A percentile compares a stretch with the other conserved stretches of the same genome.
These are phyloP conservation scores for Leptinotarsa juncta DNA, from an alignment of 2,888 invertebrate genomes.

Conservation along the genomic window DNA sequence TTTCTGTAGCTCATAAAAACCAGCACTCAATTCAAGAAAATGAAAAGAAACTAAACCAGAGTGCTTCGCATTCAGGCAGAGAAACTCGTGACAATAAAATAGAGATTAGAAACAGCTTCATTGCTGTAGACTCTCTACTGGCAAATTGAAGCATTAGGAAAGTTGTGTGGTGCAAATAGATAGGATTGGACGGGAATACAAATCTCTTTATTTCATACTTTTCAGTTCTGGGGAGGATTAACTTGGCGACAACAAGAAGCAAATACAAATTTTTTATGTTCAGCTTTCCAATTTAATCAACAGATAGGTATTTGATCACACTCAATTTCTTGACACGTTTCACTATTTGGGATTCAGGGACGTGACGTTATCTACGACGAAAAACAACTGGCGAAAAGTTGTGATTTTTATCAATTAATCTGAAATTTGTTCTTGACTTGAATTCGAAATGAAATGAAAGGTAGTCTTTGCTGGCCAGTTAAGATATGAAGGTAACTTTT, in stretches of 20 bases:
- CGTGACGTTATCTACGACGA: too few relatives aligned
- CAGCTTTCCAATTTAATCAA: too few relatives aligned
- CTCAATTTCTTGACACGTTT: too few relatives aligned
- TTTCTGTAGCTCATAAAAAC: background rate
- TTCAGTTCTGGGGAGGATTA: background rate
- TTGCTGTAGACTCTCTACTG: background rate
- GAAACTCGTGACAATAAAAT: slow-evolving; percentile 4
- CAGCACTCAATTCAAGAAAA: background rate
- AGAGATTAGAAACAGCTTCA: background rate
- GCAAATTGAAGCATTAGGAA: background rate
- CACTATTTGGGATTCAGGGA: too few relatives aligned
- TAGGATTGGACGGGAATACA: background rate
- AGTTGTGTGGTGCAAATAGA: background rate
- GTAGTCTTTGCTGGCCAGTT: too few relatives aligned
- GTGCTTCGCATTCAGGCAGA: background rate
- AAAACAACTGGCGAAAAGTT: too few relatives aligned
- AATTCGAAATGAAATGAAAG: too few relatives aligned
- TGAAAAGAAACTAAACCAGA: background rate
- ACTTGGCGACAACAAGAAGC: background rate
- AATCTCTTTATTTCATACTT: background rate
- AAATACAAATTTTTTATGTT: too few relatives aligned
- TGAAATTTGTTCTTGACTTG: too few relatives aligned
- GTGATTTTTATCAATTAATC: too few relatives aligned
- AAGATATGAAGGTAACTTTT: too few relatives aligned
- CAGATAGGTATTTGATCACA: too few relatives aligned